These are phyloP conservation scores for Cryptocheilus praepositus DNA, from an alignment of 2,888 invertebrate genomes.

Conservation along the genomic window DNA sequence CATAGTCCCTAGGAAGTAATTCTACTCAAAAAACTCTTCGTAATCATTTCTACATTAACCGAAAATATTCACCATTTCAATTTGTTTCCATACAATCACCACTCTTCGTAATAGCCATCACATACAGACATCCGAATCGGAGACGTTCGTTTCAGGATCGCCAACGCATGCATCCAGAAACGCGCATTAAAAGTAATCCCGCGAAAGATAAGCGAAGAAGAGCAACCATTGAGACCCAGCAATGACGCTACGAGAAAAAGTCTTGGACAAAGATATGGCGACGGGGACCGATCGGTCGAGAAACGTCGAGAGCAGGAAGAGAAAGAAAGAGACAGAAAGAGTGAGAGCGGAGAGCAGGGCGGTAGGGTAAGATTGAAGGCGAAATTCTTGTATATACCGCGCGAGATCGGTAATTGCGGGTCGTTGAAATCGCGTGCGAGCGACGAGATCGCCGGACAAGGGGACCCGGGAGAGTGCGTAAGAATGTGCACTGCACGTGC, in stretches of 20 bases:
- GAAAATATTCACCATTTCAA: too few species aligned
- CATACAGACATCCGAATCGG: too few species aligned
- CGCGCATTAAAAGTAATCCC: too few species aligned
- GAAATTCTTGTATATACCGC: constrained; percentile 43
- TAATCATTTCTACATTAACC: too few species aligned
- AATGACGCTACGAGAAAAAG: constrained; percentile 14
- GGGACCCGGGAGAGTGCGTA: constrained; percentile 49
- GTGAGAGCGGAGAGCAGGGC: neutral
- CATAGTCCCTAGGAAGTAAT: too few species aligned
- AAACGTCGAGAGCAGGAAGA: constrained; percentile 9
- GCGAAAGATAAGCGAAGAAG: too few species aligned
- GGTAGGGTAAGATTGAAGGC: neutral
- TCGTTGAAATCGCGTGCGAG: constrained; percentile 65
- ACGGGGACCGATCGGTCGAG: constrained; percentile 13
- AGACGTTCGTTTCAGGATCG: too few species aligned
- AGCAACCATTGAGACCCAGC: neutral
- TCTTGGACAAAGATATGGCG: constrained; percentile 11
- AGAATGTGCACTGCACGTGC: constrained; percentile 64
- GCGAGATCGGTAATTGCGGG: constrained; percentile 63
- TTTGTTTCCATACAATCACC: too few species aligned
- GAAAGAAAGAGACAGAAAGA: constrained; percentile 4
- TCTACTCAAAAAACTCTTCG: too few species aligned
- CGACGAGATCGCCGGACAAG: constrained; percentile 32
- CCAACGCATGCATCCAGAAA: too few species aligned
- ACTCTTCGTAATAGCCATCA: too few species aligned